Evolutionary conservation across 2,113 vertebrate species (phyloP).

Genomic region (Hypocryptadius cinnamomeus): DNA sequence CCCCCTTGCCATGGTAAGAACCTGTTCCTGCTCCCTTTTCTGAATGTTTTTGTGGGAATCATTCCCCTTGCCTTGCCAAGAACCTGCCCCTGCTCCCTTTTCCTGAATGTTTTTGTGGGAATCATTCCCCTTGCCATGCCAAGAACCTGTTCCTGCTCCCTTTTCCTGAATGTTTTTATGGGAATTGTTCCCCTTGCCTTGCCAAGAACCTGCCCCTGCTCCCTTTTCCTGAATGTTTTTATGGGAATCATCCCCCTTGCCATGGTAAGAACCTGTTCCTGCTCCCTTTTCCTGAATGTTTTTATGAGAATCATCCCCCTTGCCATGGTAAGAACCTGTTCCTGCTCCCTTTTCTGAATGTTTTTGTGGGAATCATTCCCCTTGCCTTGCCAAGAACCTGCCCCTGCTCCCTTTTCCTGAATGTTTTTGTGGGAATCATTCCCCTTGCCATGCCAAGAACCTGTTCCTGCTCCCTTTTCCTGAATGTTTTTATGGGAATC

Average conservation of each 20-base stretch:
- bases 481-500: constrained; percentile 67
- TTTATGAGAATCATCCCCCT: accelerated
- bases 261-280: background rate
- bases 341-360: background rate
- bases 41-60: background rate
- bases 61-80: background rate
- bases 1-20: background rate
- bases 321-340: background rate
- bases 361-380: accelerated
- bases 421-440: constrained; percentile 71
- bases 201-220: accelerated
- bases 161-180: background rate
- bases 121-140: accelerated
- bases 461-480: background rate
- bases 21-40: background rate
- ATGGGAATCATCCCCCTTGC: no score
- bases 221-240: background rate
- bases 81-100: background rate
- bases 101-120: background rate
- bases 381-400: background rate
- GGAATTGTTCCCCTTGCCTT: background rate
- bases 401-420: no score
- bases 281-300: background rate
- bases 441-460: constrained; percentile 81
- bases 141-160: background rate